Percentiles rank a stretch among this genome's conserved stretches.
phyloP scores from a whole-genome alignment of 2,797 vertebrate genomes.

The Onychomys arenicola region DNA sequence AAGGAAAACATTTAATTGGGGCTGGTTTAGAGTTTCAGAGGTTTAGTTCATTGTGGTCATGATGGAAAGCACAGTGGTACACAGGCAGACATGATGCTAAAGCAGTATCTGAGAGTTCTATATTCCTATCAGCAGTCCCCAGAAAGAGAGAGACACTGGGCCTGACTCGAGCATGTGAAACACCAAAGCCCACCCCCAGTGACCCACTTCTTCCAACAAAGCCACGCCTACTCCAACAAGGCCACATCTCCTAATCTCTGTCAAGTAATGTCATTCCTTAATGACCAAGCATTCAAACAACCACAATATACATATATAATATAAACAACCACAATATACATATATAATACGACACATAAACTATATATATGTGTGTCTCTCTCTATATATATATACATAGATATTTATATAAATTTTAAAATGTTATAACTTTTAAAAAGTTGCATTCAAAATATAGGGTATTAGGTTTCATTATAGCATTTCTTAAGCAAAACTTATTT shows the following conservation, averaged over 20 bases:
- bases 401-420: too few relatives aligned
- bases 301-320: too few relatives aligned
- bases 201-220: background rate
- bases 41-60: background rate
- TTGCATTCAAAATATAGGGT: background rate
- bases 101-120: background rate
- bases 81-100: background rate
- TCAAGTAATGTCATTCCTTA: too few relatives aligned
- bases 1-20: background rate
- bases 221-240: background rate
- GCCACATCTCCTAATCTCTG: too few relatives aligned
- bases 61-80: background rate
- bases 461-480: background rate
- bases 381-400: too few relatives aligned
- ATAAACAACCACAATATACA: too few relatives aligned
- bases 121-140: background rate
- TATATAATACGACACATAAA: too few relatives aligned
- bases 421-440: too few relatives aligned
- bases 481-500: background rate
- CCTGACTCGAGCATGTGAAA: background rate
- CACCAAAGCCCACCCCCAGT: background rate
- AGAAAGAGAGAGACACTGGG: background rate
- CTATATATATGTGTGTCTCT: too few relatives aligned
- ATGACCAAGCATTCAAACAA: too few relatives aligned
- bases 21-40: background rate